Percentiles rank a stretch among this genome's conserved stretches.
Evolutionary conservation across 1,140 invertebrate genomes (phyloP).

Genomic region (Augochlora pura): DNA sequence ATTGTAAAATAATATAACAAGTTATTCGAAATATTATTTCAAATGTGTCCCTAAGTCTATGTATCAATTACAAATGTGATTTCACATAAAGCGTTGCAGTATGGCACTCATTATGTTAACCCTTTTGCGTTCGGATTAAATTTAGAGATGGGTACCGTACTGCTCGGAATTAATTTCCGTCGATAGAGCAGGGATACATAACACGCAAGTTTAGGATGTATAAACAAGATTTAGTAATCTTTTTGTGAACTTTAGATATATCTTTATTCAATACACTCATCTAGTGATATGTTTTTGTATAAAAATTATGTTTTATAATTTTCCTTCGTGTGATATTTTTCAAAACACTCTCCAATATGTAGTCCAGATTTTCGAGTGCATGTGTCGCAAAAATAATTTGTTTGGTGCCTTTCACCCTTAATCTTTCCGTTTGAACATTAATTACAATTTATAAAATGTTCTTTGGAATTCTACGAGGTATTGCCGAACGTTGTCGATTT

Average conservation of each 20-base stretch:
- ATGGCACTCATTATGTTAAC: too few species aligned
- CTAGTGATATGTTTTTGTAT: constrained; percentile 14
- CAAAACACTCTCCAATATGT: constrained; percentile 9
- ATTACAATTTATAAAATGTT: constrained; percentile 25
- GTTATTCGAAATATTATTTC: too few species aligned
- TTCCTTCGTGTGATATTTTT: constrained; percentile 20
- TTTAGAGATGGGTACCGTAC: too few species aligned
- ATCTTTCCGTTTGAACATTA: constrained; percentile 14
- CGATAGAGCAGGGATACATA: too few species aligned
- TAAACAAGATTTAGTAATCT: too few species aligned
- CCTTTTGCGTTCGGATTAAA: too few species aligned
- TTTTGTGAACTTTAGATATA: constrained; percentile 21
- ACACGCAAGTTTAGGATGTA: too few species aligned
- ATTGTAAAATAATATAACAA: too few species aligned
- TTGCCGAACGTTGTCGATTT: constrained; percentile 24
- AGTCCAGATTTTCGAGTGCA: constrained; percentile 2
- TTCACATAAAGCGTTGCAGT: too few species aligned
- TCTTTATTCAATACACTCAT: not conserved
- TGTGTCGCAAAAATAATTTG: constrained; percentile 20
- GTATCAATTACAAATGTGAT: too few species aligned
- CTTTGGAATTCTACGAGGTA: constrained; percentile 24
- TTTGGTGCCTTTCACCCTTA: constrained; percentile 13
- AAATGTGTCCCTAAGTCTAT: too few species aligned
- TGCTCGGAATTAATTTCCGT: too few species aligned
- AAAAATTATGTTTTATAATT: constrained; percentile 23